These are phyloP conservation scores for Diplodus sargus DNA, from an alignment of 2,797 vertebrate genomes.

Conservation along the genomic window DNA sequence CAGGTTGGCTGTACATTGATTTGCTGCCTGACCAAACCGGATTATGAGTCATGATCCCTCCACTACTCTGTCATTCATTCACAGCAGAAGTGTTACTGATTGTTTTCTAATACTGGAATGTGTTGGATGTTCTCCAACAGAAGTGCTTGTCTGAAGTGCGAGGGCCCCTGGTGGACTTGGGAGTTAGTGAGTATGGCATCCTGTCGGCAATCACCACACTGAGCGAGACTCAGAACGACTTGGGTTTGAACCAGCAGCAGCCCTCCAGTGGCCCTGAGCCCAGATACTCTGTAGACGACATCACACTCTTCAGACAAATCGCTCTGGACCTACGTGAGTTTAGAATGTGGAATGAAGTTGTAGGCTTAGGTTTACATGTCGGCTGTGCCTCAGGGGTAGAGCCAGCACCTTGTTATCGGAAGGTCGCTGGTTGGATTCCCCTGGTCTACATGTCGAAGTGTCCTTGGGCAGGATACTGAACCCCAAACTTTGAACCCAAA, in stretches of 20 bases:
- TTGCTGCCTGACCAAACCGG: background rate
- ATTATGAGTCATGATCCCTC: background rate
- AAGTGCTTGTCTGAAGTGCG: conserved; percentile 80
- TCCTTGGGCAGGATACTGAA: too few relatives aligned
- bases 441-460: too few relatives aligned
- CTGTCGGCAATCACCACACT: conserved; percentile 80
- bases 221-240: conserved; percentile 76
- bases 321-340: conserved; percentile 84
- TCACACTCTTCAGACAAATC: conserved; percentile 82
- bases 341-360: background rate
- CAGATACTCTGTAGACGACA: conserved; percentile 66
- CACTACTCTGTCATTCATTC: background rate
- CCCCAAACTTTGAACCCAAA: too few relatives aligned
- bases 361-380: background rate
- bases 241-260: conserved; percentile 51
- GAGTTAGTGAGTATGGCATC: conserved; percentile 84
- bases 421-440: too few relatives aligned
- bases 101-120: background rate
- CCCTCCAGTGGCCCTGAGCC: conserved; percentile 33
- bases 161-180: conserved; percentile 79
- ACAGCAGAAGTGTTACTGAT: background rate
- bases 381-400: too few relatives aligned
- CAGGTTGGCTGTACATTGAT: background rate
- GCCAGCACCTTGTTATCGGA: too few relatives aligned
- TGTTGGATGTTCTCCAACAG: conserved; percentile 54